Percentiles rank a stretch among this genome's conserved stretches.
phyloP scores from a whole-genome alignment of 2,113 vertebrate species.

The Colistium nudipinnis region DNA sequence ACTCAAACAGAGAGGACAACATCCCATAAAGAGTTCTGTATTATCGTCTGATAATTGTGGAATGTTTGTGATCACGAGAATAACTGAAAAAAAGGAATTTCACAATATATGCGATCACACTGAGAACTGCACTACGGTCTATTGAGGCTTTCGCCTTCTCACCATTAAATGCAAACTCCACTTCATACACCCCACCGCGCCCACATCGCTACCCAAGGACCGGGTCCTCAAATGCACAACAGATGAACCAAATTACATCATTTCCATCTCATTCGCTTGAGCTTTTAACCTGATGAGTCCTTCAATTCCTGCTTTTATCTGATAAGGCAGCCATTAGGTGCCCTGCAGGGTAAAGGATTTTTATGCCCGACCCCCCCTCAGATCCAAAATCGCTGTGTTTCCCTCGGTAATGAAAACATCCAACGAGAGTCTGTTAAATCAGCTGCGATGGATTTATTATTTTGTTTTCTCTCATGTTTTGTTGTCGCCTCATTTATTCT shows the following conservation, averaged over 20 bases:
- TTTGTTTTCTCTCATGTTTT: neutral
- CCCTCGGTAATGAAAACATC: constrained; percentile 1
- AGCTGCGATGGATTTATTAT: constrained; percentile 17
- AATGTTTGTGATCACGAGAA: no score
- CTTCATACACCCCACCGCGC: constrained; percentile 9
- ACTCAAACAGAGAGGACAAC: neutral
- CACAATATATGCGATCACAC: neutral
- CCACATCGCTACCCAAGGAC: constrained; percentile 20
- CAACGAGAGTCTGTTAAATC: constrained; percentile 15
- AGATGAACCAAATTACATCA: constrained; percentile 68
- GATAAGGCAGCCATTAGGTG: constrained; percentile 43
- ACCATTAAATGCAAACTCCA: constrained; percentile 14
- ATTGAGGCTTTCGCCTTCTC: neutral
- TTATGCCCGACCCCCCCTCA: constrained; percentile 2
- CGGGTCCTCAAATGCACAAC: constrained; percentile 52
- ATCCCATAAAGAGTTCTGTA: neutral
- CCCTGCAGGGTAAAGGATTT: constrained; percentile 28
- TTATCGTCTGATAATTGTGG: neutral
- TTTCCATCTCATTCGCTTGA: constrained; percentile 64
- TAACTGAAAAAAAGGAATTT: neutral
- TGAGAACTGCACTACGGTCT: neutral
- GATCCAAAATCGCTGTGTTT: constrained; percentile 16
- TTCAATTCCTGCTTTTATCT: constrained; percentile 43
- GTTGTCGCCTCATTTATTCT: neutral
- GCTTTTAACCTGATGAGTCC: constrained; percentile 62